These are phyloP conservation scores for Tortrix viridana DNA, from an alignment of 2,888 invertebrate species.

Conservation along the genomic window DNA sequence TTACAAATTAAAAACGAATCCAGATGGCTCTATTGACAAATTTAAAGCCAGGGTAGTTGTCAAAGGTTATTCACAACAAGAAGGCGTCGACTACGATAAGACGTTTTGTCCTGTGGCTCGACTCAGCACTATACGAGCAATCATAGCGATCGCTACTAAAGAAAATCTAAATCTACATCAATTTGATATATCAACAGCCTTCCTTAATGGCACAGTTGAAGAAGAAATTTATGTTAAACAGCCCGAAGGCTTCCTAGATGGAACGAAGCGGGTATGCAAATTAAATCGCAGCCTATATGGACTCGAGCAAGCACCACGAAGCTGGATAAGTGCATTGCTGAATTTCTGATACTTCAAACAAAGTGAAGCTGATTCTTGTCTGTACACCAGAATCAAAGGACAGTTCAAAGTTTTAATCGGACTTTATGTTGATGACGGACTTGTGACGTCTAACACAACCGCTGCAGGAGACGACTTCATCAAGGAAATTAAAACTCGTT, in stretches of 20 bases:
- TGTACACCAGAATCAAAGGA: not conserved
- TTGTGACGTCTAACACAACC: not conserved
- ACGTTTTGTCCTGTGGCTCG: conserved; percentile 2
- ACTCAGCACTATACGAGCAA: not conserved
- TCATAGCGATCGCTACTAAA: not conserved
- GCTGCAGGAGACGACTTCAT: not conserved
- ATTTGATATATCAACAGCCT: conserved; percentile 7
- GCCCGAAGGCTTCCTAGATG: not conserved
- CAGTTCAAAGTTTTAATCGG: not conserved
- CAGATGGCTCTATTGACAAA: no score
- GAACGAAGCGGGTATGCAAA: not conserved
- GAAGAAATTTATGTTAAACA: conserved; percentile 7
- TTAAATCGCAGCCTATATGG: not conserved
- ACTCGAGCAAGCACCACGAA: not conserved
- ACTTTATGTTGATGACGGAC: conserved; percentile 7
- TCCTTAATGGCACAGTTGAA: not conserved
- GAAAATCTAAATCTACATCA: not conserved
- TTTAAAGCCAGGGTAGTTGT: no score
- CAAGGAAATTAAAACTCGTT: not conserved
- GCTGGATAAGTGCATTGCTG: not conserved
- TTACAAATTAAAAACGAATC: no score
- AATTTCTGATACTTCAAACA: not conserved
- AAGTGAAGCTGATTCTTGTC: not conserved
- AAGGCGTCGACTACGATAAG: not conserved
- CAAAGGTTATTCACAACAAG: not conserved